Evolutionary conservation across 2,113 vertebrate genomes (phyloP), one percentile per base, ranked within the genome.

Genomic region (Anoplopoma fimbria): DNA sequence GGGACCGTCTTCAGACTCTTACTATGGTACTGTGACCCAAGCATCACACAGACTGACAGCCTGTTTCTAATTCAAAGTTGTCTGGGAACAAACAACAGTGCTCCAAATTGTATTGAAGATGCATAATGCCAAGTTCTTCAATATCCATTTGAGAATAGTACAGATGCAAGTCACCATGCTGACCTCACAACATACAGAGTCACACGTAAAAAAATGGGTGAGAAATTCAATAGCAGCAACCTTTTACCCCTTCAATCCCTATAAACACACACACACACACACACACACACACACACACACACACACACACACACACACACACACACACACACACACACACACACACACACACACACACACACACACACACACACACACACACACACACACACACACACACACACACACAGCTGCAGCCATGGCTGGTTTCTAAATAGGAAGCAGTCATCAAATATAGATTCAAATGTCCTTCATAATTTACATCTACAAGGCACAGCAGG

Each of bases 391-490:
- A 33, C 33, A 60, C 55, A 38, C 45, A 71, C 40, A 77, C 45
- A 75, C 49, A 68, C 19, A 72, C n/a, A 15, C 29, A 15, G 25
- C 71, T 21, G 33, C 73, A 64, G 67, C 53, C 64, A 83, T 68
- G 69, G 60, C 76, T 85, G 84, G 47, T 75, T 82, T 82, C 80
- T 84, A 84, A 86, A 84, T 84, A 87, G 86, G 83, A 83, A 55
- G 64, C 45, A 67, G 80, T 77, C 85, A 90, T 92, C 76, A 91
- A 92, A 89, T 89, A 93, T 89, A 81, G 78, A 91, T 90, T 75
- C 23, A 89, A 85, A 88, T 55, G 57, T 81, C 34, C 63, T 93
- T 79, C 67, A 90, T 87, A 89, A 92, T 90, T 91, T 81, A 93
- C 51, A 85, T 83, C 69, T 71, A 90, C 84, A 88, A 85, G 84